A percentile compares a stretch with the other conserved stretches of the same genome.
Evolutionary conservation across 2,113 vertebrate species (phyloP).

Genomic region (Pao palembangensis): DNA sequence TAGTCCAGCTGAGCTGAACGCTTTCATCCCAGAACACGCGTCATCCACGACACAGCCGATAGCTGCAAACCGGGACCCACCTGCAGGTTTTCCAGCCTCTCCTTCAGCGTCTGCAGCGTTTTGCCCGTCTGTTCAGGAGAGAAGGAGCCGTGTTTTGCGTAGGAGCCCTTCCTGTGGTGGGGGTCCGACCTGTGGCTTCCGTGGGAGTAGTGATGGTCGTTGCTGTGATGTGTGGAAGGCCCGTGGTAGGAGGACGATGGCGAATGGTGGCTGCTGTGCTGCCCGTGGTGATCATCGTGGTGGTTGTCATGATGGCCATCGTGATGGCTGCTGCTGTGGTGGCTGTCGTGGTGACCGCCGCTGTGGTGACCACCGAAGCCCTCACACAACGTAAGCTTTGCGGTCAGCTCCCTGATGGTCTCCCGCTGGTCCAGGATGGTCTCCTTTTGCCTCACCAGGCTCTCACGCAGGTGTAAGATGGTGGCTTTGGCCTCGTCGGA

Average conservation of each 20-base stretch:
- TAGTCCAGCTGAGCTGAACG: no score
- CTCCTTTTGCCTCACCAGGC: slow-evolving; percentile 81
- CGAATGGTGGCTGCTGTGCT: slow-evolving; percentile 39
- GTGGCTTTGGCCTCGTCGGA: slow-evolving; percentile 81
- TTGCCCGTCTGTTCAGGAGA: slow-evolving; percentile 75
- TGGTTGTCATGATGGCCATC: slow-evolving; percentile 46
- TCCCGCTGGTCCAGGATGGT: slow-evolving; percentile 81
- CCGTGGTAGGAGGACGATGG: slow-evolving; percentile 39
- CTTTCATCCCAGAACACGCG: background rate
- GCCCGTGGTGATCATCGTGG: slow-evolving; percentile 51
- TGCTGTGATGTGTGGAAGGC: slow-evolving; percentile 40
- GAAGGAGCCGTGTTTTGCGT: slow-evolving; percentile 61
- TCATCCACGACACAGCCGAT: no score
- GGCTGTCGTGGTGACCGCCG: slow-evolving; percentile 50
- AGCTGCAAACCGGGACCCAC: slow-evolving; percentile 43
- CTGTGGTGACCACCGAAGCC: slow-evolving; percentile 66
- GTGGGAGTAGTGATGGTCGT: slow-evolving; percentile 60
- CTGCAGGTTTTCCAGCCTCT: slow-evolving; percentile 79
- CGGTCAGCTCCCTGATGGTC: slow-evolving; percentile 79
- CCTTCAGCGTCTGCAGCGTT: slow-evolving; percentile 78
- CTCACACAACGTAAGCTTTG: slow-evolving; percentile 80
- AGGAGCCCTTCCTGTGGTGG: slow-evolving; percentile 54
- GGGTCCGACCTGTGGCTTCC: slow-evolving; percentile 53
- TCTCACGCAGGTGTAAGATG: slow-evolving; percentile 79
- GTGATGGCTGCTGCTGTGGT: slow-evolving; percentile 32